Conservation (phyloP, 2,888 invertebrate species). For the Pollenia amentaria region DNA sequence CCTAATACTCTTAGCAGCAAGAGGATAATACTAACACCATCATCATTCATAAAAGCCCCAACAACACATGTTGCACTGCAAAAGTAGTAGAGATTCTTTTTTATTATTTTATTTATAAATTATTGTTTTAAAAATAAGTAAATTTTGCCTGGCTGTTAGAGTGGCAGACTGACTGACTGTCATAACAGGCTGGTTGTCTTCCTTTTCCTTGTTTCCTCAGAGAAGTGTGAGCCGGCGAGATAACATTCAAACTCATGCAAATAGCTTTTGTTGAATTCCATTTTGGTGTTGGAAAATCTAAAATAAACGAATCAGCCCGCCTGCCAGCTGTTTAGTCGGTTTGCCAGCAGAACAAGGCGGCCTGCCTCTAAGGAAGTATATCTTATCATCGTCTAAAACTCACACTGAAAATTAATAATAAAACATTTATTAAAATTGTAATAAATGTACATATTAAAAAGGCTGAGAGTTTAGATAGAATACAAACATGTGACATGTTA, state of each 20-base stretch:
- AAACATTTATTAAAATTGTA: slow-evolving; percentile 50
- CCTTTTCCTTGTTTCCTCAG: slow-evolving; percentile 15
- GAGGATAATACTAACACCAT: slow-evolving; percentile 14
- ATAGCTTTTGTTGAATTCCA: slow-evolving; percentile 35
- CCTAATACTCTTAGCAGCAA: slow-evolving; percentile 20
- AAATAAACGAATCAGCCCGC: slow-evolving; percentile 17
- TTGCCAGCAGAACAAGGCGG: not conserved
- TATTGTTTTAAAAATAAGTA: slow-evolving; percentile 62
- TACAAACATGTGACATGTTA: too few relatives aligned
- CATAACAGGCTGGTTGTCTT: not conserved
- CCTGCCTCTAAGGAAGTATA: slow-evolving; percentile 34
- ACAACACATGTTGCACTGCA: slow-evolving; percentile 69
- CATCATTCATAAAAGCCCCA: slow-evolving; percentile 40
- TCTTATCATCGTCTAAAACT: slow-evolving; percentile 41
- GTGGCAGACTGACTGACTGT: slow-evolving; percentile 29
- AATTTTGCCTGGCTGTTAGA: slow-evolving; percentile 33
- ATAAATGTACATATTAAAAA: not conserved
- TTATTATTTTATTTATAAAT: slow-evolving; percentile 26
- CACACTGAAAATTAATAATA: slow-evolving; percentile 59
- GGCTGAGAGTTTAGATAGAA: too few relatives aligned
- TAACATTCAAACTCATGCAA: slow-evolving; percentile 48
- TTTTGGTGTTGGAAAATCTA: slow-evolving; percentile 43
- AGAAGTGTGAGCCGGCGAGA: slow-evolving; percentile 48
- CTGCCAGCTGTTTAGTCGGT: slow-evolving; percentile 33
- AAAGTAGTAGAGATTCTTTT: slow-evolving; percentile 3